Evolutionary conservation across 2,113 vertebrate genomes (phyloP).

Genomic region (Sisor rabdophorus): DNA sequence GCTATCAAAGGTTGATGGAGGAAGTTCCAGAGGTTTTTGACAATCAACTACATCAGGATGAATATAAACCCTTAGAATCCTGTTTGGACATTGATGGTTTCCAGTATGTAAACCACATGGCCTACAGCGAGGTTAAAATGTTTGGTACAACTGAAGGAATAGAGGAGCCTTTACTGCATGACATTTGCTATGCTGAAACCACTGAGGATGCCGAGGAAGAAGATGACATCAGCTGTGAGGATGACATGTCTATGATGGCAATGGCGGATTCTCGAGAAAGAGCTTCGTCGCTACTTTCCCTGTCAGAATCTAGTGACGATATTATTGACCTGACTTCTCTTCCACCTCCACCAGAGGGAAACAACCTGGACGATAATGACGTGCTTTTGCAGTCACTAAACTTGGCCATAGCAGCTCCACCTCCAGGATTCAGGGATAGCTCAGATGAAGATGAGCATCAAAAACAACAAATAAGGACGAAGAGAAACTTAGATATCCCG

Average conservation of each 20-base stretch:
- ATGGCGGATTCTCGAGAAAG: conserved; percentile 79
- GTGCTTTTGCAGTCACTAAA: conserved; percentile 93
- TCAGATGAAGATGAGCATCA: conserved; percentile 95
- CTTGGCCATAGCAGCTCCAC: conserved; percentile 95
- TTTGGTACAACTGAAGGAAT: conserved; percentile 83
- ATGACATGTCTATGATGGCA: conserved; percentile 81
- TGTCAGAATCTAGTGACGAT: conserved; percentile 94
- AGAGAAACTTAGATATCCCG: conserved; percentile 80
- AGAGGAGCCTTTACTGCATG: conserved; percentile 90
- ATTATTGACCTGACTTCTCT: conserved; percentile 97
- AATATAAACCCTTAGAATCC: conserved; percentile 84
- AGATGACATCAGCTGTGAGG: conserved; percentile 95
- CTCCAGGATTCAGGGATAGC: conserved; percentile 96
- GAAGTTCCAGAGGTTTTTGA: conserved; percentile 84
- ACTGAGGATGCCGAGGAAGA: conserved; percentile 94
- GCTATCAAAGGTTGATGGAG: conserved; percentile 91
- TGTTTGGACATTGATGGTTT: conserved; percentile 81
- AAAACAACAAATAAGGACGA: conserved; percentile 62
- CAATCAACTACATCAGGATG: conserved; percentile 79
- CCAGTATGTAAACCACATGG: conserved; percentile 78
- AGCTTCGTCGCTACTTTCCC: conserved; percentile 77
- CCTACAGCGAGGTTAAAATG: conserved; percentile 81
- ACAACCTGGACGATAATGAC: conserved; percentile 87
- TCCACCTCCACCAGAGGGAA: conserved; percentile 93
- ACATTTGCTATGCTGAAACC: conserved; percentile 95